phyloP scores from a whole-genome alignment of 2,113 vertebrate genomes.

The Ovibos moschatus region DNA sequence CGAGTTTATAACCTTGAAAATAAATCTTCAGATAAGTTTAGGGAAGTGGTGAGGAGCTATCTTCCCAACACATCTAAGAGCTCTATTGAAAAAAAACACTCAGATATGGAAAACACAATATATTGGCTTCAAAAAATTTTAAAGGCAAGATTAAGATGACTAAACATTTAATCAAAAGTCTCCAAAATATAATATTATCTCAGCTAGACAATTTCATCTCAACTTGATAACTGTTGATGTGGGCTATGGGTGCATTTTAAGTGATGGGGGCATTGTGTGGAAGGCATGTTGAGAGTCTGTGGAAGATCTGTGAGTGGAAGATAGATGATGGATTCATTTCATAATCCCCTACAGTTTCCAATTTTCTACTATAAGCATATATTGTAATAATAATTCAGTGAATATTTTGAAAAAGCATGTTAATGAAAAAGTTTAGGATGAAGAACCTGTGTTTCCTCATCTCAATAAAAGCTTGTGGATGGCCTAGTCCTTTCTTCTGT shows the following conservation, averaged over 20 bases:
- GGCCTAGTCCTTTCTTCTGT: not conserved
- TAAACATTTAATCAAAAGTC: not conserved
- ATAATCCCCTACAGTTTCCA: not conserved
- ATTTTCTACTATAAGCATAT: not conserved
- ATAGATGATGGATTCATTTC: not conserved
- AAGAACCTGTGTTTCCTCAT: not conserved
- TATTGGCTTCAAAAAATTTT: not conserved
- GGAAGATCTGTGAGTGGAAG: not conserved
- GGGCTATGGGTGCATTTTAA: not conserved
- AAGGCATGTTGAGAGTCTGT: not conserved
- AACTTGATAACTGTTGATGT: not conserved
- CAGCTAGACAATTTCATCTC: not conserved
- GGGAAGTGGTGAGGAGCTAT: not conserved
- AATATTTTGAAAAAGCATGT: not conserved
- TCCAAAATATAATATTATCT: not conserved
- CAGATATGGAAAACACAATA: not conserved
- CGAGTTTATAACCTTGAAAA: not conserved
- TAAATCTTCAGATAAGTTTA: not conserved
- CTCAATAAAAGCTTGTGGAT: not conserved
- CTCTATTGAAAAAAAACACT: not conserved
- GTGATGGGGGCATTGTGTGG: not conserved
- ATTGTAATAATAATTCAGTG: not conserved
- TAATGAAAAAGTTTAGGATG: not conserved
- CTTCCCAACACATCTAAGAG: not conserved
- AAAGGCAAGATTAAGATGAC: not conserved